Evolutionary conservation across 2,888 invertebrate genomes (phyloP), one percentile per base, ranked within the genome.

Genomic region (Branchipolynoe longqiensis): DNA sequence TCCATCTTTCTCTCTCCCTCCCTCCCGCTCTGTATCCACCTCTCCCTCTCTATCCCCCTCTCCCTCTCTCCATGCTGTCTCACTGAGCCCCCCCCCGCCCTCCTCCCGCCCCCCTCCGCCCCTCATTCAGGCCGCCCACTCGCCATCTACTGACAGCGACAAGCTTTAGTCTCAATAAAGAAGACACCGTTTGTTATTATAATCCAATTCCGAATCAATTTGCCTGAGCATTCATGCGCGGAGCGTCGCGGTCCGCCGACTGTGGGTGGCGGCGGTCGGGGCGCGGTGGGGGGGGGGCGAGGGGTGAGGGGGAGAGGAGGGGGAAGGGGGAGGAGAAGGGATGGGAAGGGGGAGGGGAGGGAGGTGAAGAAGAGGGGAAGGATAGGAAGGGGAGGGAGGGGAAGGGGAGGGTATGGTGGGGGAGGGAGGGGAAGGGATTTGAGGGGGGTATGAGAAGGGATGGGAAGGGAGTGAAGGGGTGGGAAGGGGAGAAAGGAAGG

Each of bases 131-230:
- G n/a, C n/a, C n/a, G n/a, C n/a, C n/a, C n/a, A n/a, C n/a, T n/a
- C n/a, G n/a, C 14, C 38, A 38, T 33, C 38, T n/a, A 33, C 69
- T 38, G 69, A 38, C 69, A 38, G n/a, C 69, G n/a, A 69, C 69
- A 69, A 69, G 69, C 36, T 33, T 48, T 69, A 69, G 38, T 69
- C 36, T 28, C 78, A 48, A 78, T 78, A 78, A 78, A 78, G 78
- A 78, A 78, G 78, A 78, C 78, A 48, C 48, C 78, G 48, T 78
- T 41, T 54, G 41, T 54, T 78, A 78, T 78, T 78, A 78, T 78
- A 78, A 78, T 78, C 78, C 78, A 78, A 78, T 78, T 78, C 33
- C 78, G 48, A 78, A 78, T 78, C 78, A 78, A 78, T 78, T 78
- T 78, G 48, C 18, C n/a, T 12, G 48, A 25, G 41, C 54, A 78